These are phyloP conservation scores for Sarcophaga carnaria DNA, from an alignment of 2,888 invertebrate species.

Conservation along the genomic window DNA sequence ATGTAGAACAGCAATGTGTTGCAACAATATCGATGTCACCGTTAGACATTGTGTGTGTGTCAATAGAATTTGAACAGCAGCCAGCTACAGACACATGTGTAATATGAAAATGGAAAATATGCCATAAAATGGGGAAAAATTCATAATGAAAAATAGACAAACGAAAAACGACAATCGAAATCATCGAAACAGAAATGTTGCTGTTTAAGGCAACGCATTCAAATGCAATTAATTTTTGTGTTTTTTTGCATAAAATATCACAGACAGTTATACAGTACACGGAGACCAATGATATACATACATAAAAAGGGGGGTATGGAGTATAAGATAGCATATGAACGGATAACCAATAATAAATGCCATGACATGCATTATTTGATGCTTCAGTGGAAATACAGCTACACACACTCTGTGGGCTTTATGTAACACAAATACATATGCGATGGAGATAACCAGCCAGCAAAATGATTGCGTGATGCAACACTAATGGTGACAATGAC, in stretches of 20 bases:
- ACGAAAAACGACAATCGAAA: neutral
- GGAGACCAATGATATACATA: neutral
- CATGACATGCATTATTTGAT: conserved; percentile 57
- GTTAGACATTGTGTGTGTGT: conserved; percentile 57
- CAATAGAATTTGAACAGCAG: conserved; percentile 19
- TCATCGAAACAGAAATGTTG: conserved; percentile 16
- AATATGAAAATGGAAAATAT: conserved; percentile 57
- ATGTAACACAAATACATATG: neutral
- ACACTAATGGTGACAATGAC: conserved; percentile 8
- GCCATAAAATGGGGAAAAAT: conserved; percentile 23
- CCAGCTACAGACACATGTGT: conserved; percentile 1
- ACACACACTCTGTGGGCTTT: neutral
- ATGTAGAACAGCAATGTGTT: conserved; percentile 12
- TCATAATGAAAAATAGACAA: conserved; percentile 3
- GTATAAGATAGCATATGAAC: neutral
- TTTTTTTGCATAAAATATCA: neutral
- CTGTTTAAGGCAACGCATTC: conserved; percentile 57
- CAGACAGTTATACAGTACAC: conserved; percentile 22
- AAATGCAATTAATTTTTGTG: conserved; percentile 66
- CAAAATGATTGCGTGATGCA: neutral
- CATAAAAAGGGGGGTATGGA: neutral
- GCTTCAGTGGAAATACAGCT: conserved; percentile 39
- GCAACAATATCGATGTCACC: conserved; percentile 67
- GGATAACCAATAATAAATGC: conserved; percentile 36
- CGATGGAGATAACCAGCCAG: neutral